Base-by-base conservation (phyloP, 2,888 invertebrate genomes). In the Trachelus stipa region DNA sequence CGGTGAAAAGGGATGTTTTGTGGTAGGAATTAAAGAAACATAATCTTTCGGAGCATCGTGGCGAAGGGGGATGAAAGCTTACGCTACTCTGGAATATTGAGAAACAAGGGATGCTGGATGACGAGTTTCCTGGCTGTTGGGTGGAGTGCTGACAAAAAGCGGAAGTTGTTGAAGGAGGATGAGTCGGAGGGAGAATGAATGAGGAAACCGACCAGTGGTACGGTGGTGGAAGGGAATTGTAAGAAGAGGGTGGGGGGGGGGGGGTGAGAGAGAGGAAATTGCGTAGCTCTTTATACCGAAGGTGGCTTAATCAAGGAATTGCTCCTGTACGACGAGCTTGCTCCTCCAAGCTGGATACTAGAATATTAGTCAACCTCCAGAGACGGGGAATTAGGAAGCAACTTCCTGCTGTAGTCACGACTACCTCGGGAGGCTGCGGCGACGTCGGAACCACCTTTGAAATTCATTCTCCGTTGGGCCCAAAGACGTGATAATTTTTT, bases 1-100 rank as follows among this genome's bases (percentile, higher is more conserved):
- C 4, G 12, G 30, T 15, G 69, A 33, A 33, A 0, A 12, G 69
- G 30, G 30, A 69, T 69, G 69, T 69, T 30, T 30, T 30, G 69
- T 69, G 30, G 69, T 69, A 11, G 69, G 69, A 30, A 69, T 69
- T 69, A 69, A 69, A 69, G 69, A 69, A 69, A 30, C 69, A 69
- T 30, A 31, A 69, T 69, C 69, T 69, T 69, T 69, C 69, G 69
- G 69, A 31, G 30, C 6, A 12, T n/a, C 3, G n/a, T 1, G 30
- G 69, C 30, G 69, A 69, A 6, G 69, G 69, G 31, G 69, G n/a
- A 30, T 15, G 69, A 11, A 69, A 30, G 69, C 30, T 12, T 11
- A 3, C 1, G 69, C 11, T 11, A 33, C 12, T 69, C 23, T 0
- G 33, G 69, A n/a, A 33, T 69, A 40, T 69, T 33, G 69, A 69